Evolutionary conservation across 2,113 vertebrate genomes (phyloP).

Genomic region (Tenebrosternarchus preto): DNA sequence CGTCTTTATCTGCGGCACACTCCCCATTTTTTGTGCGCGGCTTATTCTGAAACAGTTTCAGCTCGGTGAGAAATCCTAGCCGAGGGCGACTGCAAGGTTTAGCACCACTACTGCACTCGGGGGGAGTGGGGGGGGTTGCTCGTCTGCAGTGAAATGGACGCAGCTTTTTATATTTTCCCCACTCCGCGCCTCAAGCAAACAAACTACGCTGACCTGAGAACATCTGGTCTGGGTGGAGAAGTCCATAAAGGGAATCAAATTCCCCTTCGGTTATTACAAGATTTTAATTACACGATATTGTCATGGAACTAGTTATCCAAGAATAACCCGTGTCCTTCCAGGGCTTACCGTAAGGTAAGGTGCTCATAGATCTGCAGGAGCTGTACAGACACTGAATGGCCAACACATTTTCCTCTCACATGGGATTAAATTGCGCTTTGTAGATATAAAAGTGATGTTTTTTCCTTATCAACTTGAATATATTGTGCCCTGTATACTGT

Average conservation of each 20-base stretch:
- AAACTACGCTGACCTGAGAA: slow-evolving; percentile 32
- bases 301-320: slow-evolving; percentile 5
- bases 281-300: slow-evolving; percentile 33
- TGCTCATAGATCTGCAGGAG: not conserved
- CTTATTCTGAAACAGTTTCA: slow-evolving; percentile 33
- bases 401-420: not conserved
- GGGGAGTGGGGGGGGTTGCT: slow-evolving; percentile 18
- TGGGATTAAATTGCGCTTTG: not conserved
- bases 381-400: not conserved
- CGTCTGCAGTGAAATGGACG: slow-evolving; percentile 22
- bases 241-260: slow-evolving; percentile 26
- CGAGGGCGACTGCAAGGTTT: slow-evolving; percentile 6
- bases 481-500: not conserved
- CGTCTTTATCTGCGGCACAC: slow-evolving; percentile 30
- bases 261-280: slow-evolving; percentile 22
- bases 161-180: not conserved
- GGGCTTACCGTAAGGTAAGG: not conserved
- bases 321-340: not conserved
- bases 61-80: slow-evolving; percentile 37
- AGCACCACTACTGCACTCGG: slow-evolving; percentile 17
- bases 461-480: not conserved
- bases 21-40: slow-evolving; percentile 23
- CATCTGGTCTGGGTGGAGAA: slow-evolving; percentile 21
- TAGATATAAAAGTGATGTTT: not conserved
- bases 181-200: slow-evolving; percentile 8